Evolutionary conservation across 2,888 invertebrate species (phyloP).

Genomic region (Leptura quadrifasciata): DNA sequence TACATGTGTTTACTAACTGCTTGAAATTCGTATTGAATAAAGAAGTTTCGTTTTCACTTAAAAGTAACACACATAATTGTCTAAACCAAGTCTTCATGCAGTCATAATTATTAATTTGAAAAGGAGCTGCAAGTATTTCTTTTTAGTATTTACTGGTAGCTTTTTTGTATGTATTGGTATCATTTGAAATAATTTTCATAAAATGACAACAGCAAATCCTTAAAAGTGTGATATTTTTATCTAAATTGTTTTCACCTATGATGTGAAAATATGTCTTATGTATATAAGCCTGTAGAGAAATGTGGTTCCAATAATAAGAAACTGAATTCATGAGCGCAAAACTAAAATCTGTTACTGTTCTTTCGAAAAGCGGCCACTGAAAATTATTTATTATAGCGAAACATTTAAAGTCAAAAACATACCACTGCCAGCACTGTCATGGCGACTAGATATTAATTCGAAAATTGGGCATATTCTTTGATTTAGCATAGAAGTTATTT

Average conservation of each 20-base stretch:
- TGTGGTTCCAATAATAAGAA: slow-evolving; percentile 24
- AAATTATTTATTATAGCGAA: background rate
- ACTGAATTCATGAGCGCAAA: slow-evolving; percentile 16
- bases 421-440: slow-evolving; percentile 9
- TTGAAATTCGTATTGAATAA: slow-evolving; percentile 19
- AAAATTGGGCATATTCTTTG: slow-evolving; percentile 23
- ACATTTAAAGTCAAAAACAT: slow-evolving; percentile 27
- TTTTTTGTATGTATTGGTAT: slow-evolving; percentile 12
- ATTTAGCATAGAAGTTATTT: slow-evolving; percentile 16
- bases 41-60: slow-evolving; percentile 6
- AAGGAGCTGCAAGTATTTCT: slow-evolving; percentile 31
- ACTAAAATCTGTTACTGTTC: slow-evolving; percentile 25
- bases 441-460: slow-evolving; percentile 2
- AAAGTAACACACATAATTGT: slow-evolving; percentile 17
- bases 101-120: slow-evolving; percentile 29
- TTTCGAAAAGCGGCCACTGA: slow-evolving; percentile 14
- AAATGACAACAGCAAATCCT: slow-evolving; percentile 23
- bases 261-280: slow-evolving; percentile 3
- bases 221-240: slow-evolving; percentile 12
- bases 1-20: slow-evolving; percentile 8
- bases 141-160: slow-evolving; percentile 18
- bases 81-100: slow-evolving; percentile 15
- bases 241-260: slow-evolving; percentile 5
- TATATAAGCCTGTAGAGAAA: slow-evolving; percentile 18
- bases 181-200: slow-evolving; percentile 30